phyloP scores from a whole-genome alignment of 1,140 invertebrate species.

The Whitmania pigra region DNA sequence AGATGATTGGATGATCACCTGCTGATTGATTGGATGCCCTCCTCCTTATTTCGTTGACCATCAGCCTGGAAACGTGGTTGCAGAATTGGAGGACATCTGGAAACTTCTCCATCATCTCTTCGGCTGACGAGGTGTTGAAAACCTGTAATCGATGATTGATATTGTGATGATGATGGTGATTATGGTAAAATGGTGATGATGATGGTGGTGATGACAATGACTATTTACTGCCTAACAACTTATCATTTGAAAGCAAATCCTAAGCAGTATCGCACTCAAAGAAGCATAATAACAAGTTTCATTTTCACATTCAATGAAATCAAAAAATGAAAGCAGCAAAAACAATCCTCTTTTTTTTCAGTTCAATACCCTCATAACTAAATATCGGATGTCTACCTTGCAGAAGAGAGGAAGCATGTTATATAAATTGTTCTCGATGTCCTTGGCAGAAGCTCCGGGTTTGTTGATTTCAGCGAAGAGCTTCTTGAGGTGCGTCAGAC shows the following conservation, averaged over 20 bases:
- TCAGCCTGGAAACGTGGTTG: slow-evolving; percentile 81
- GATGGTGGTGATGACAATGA: no score
- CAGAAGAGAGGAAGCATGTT: slow-evolving; percentile 96
- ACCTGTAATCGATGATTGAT: slow-evolving; percentile 50
- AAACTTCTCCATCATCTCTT: slow-evolving; percentile 89
- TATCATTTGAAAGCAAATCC: no score
- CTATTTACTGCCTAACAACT: no score
- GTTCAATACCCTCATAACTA: no score
- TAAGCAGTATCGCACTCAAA: no score
- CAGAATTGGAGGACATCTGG: slow-evolving; percentile 82
- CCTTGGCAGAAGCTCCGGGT: slow-evolving; percentile 48
- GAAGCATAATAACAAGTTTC: no score
- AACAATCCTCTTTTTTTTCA: no score
- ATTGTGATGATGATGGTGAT: no score
- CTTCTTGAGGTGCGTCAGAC: slow-evolving; percentile 87
- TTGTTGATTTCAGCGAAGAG: slow-evolving; percentile 85
- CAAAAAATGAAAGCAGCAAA: no score
- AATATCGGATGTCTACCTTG: slow-evolving; percentile 56
- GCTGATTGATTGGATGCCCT: slow-evolving; percentile 88
- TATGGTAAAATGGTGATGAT: no score
- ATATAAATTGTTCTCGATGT: slow-evolving; percentile 85
- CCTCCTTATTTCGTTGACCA: slow-evolving; percentile 83
- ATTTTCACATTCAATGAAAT: no score
- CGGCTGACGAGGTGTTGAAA: slow-evolving; percentile 72
- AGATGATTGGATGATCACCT: slow-evolving; percentile 28